phyloP scores from a whole-genome alignment of 2,888 invertebrate genomes.

The Scrobipalpa atriplicella region DNA sequence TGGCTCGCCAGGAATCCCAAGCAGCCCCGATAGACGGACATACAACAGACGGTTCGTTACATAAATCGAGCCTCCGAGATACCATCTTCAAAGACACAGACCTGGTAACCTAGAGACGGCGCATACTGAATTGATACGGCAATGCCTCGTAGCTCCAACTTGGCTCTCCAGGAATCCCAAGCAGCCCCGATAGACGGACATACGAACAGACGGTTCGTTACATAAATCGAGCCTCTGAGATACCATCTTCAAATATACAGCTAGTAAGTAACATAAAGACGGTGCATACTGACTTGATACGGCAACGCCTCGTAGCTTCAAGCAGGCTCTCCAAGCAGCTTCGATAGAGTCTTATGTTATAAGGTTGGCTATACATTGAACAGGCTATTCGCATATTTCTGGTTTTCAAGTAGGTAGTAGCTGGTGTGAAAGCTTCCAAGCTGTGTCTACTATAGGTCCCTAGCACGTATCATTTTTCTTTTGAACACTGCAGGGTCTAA shows the following conservation, averaged over 20 bases:
- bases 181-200: slow-evolving; percentile 23
- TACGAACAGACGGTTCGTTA: slow-evolving; percentile 43
- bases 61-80: slow-evolving; percentile 57
- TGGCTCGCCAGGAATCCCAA: slow-evolving; percentile 14
- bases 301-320: too few species aligned
- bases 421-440: too few species aligned
- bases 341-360: too few species aligned
- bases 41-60: slow-evolving; percentile 44
- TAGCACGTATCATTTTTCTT: too few species aligned
- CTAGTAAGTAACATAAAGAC: not conserved
- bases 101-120: not conserved
- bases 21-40: slow-evolving; percentile 25
- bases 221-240: slow-evolving; percentile 57
- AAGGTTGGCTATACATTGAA: too few species aligned
- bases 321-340: too few species aligned
- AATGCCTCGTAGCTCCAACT: too few species aligned
- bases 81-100: slow-evolving; percentile 45
- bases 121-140: not conserved
- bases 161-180: not conserved
- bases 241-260: slow-evolving; percentile 50
- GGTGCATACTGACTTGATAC: not conserved
- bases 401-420: too few species aligned
- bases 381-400: too few species aligned
- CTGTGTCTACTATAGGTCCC: too few species aligned
- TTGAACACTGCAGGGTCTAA: not conserved